Evolutionary conservation across 1,140 invertebrate genomes (phyloP), one percentile per base, ranked within the genome.

Genomic region (Leptinotarsa texana): DNA sequence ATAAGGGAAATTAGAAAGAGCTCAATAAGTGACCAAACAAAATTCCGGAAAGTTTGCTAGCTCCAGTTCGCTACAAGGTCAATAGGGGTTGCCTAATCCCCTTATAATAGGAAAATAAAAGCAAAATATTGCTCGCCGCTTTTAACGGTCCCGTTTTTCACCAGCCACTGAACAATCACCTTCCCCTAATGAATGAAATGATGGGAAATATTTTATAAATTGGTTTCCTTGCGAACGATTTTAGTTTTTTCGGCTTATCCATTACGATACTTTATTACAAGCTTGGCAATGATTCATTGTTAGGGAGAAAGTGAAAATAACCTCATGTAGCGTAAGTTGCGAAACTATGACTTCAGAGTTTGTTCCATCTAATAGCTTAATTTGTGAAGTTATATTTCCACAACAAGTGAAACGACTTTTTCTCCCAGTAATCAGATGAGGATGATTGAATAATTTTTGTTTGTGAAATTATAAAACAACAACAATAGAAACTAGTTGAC

Each of bases 51-150:
- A 63, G 22, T 65, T 65, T 63, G 49, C 48, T 51, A 65, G 42
- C 71, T 72, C 24, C 71, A 18, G 71, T 21, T n/a, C 71, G 61
- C 18, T 72, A 21, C 74, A 75, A 75, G 74, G 74, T 75, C 70
- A 69, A 72, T 73, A 73, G 47, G 71, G 74, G 69, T 57, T 57
- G 62, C 63, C 62, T 75, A 72, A 75, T 72, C 74, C 74, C 71
- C 71, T 73, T 49, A 73, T 75, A 75, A 75, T 75, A 75, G 69
- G 70, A 75, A 75, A 75, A 75, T 75, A 75, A 75, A 66, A 75
- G 74, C 74, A 72, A 75, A 75, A 73, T 75, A 72, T 75, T 57
- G 63, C 71, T 57, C 71, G 71, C 71, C 63, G 61, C 63, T 72
- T 72, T 72, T 65, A 72, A 72, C 71, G 71, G 71, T 63, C 22